Evolutionary conservation across 2,113 vertebrate species (phyloP).

Genomic region (Sclerurus mexicanus): DNA sequence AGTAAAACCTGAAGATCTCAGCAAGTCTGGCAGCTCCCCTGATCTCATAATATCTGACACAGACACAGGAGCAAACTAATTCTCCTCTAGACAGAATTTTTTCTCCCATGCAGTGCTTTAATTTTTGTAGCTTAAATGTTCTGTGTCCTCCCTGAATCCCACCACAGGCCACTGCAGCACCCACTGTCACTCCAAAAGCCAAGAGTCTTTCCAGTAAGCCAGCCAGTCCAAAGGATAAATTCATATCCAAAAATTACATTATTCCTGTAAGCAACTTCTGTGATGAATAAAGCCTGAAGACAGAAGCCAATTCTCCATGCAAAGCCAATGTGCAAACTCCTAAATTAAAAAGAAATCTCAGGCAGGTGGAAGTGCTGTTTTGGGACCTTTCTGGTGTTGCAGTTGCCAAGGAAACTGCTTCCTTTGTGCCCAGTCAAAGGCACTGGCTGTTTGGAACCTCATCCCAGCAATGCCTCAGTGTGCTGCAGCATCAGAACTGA

Average conservation of each 20-base stretch:
- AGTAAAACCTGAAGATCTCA: neutral
- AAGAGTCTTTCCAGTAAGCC: neutral
- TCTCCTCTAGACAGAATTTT: neutral
- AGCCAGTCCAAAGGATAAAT: neutral
- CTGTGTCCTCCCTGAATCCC: neutral
- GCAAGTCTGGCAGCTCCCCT: neutral
- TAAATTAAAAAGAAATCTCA: constrained; percentile 61
- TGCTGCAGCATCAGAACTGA: neutral
- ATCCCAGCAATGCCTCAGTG: constrained; percentile 30
- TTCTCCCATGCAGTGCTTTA: neutral
- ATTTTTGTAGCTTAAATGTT: neutral
- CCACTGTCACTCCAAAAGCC: neutral
- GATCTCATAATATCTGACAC: neutral
- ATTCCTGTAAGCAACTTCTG: constrained; percentile 9
- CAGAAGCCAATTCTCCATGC: constrained; percentile 12
- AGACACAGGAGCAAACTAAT: neutral
- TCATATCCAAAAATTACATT: neutral
- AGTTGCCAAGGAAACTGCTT: constrained; percentile 68
- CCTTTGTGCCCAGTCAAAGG: constrained; percentile 62
- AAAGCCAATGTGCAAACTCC: constrained; percentile 19
- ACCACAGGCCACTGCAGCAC: neutral
- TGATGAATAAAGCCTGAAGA: constrained; percentile 28
- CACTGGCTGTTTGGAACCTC: constrained; percentile 32
- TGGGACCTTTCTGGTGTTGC: constrained; percentile 13
- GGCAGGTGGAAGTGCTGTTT: constrained; percentile 31